phyloP scores from a whole-genome alignment of 2,113 vertebrate genomes.

The Xyliphius kryptos region DNA sequence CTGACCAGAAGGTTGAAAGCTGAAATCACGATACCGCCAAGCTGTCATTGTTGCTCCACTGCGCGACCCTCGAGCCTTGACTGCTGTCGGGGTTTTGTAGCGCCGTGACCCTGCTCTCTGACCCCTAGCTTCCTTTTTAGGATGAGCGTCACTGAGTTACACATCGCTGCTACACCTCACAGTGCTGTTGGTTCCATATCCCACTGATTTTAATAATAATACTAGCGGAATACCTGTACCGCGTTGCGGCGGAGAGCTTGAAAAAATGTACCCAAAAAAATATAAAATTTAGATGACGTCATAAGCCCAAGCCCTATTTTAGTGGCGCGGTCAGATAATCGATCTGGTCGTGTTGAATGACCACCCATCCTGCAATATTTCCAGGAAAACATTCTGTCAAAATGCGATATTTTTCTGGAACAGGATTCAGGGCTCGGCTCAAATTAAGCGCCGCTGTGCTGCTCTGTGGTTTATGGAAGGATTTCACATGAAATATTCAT shows the following conservation, averaged over 20 bases:
- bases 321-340: too few species aligned
- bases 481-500: constrained; percentile 16
- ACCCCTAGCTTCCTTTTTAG: neutral
- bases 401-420: constrained; percentile 1
- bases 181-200: too few species aligned
- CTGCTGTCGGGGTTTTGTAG: too few species aligned
- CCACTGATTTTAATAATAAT: too few species aligned
- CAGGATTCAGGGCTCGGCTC: neutral
- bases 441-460: neutral
- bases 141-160: neutral
- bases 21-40: neutral
- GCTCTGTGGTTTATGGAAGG: neutral
- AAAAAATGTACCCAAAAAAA: too few species aligned
- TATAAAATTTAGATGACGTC: too few species aligned
- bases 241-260: too few species aligned
- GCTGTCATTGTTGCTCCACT: neutral
- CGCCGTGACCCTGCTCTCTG: neutral
- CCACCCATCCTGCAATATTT: neutral
- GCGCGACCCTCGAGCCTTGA: too few species aligned
- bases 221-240: too few species aligned
- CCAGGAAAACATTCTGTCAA: constrained; percentile 6
- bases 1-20: neutral
- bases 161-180: neutral
- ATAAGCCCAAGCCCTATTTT: too few species aligned
- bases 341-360: too few species aligned